Percentiles rank a stretch among this genome's conserved stretches.
phyloP scores from a whole-genome alignment of 1,140 invertebrate species.

The Drosophila tropicalis region DNA sequence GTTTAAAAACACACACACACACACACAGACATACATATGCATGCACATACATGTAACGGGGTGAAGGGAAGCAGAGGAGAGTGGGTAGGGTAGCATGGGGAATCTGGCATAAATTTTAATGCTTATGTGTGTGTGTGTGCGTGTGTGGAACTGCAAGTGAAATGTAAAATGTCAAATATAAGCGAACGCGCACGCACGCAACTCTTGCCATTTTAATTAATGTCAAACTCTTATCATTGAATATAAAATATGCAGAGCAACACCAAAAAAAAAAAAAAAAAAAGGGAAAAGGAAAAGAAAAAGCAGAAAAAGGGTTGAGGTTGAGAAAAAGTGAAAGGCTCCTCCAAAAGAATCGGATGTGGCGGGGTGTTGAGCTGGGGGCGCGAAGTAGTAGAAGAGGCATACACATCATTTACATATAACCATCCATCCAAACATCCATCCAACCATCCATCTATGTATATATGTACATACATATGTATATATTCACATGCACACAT shows the following conservation, averaged over 20 bases:
- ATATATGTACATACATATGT: slow-evolving; percentile 24
- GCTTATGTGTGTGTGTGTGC: not conserved
- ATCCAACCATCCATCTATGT: not conserved
- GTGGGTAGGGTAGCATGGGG: not conserved
- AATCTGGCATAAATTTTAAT: slow-evolving; percentile 47
- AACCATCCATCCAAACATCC: slow-evolving; percentile 6
- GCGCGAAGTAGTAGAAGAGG: too few relatives aligned
- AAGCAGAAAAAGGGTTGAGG: not conserved
- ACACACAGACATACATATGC: slow-evolving; percentile 16
- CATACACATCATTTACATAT: slow-evolving; percentile 28
- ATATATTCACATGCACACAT: slow-evolving; percentile 49
- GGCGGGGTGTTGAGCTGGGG: too few relatives aligned
- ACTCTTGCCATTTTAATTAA: slow-evolving; percentile 73
- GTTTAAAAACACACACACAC: slow-evolving; percentile 26
- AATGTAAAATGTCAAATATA: slow-evolving; percentile 60
- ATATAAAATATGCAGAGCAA: slow-evolving; percentile 58
- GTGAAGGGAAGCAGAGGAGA: not conserved
- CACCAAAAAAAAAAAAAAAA: too few relatives aligned
- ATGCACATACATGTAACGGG: not conserved
- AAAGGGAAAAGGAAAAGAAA: not conserved
- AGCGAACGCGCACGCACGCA: slow-evolving; percentile 48
- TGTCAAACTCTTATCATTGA: slow-evolving; percentile 69
- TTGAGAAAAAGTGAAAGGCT: not conserved
- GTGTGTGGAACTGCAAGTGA: slow-evolving; percentile 43
- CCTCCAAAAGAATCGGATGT: too few relatives aligned